Evolutionary conservation across 2,888 invertebrate species (phyloP).

Genomic region (Caenorhabditis afra): DNA sequence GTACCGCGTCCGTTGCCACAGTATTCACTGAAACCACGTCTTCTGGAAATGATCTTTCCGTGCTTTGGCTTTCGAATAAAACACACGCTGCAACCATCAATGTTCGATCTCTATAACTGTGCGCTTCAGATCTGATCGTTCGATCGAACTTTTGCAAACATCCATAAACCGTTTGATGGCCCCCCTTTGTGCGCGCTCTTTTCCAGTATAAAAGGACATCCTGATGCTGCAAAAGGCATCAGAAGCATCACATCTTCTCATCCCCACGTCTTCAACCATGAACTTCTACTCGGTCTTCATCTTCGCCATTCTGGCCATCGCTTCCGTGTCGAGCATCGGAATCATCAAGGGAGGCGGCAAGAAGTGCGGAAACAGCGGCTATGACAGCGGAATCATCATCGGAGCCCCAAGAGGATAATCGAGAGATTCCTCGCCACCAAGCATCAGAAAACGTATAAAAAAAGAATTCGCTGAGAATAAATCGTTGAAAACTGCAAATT

Average conservation of each 20-base stretch:
- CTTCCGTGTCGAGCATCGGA: conserved; percentile 20
- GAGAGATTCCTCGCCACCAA: too few species aligned
- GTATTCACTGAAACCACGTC: conserved; percentile 34
- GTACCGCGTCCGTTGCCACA: conserved; percentile 57
- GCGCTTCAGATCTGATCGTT: too few species aligned
- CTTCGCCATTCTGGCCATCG: conserved; percentile 7
- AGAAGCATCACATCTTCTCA: conserved; percentile 5
- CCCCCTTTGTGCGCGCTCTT: background rate
- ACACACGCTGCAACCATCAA: too few species aligned
- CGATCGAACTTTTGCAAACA: too few species aligned
- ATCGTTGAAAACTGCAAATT: too few species aligned
- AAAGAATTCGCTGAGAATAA: background rate
- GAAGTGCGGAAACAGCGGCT: conserved; percentile 15
- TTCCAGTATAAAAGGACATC: background rate
- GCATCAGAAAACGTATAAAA: background rate
- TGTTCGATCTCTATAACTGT: too few species aligned
- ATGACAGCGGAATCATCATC: conserved; percentile 41
- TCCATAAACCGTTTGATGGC: background rate
- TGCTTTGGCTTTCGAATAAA: too few species aligned
- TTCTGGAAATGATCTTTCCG: background rate
- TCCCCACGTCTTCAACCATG: conserved; percentile 3
- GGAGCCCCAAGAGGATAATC: conserved; percentile 10
- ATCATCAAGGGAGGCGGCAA: conserved; percentile 13
- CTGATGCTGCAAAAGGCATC: background rate
- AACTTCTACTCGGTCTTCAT: conserved; percentile 14